These are phyloP conservation scores for Rotaria socialis DNA, from an alignment of 2,888 invertebrate species.

Conservation along the genomic window DNA sequence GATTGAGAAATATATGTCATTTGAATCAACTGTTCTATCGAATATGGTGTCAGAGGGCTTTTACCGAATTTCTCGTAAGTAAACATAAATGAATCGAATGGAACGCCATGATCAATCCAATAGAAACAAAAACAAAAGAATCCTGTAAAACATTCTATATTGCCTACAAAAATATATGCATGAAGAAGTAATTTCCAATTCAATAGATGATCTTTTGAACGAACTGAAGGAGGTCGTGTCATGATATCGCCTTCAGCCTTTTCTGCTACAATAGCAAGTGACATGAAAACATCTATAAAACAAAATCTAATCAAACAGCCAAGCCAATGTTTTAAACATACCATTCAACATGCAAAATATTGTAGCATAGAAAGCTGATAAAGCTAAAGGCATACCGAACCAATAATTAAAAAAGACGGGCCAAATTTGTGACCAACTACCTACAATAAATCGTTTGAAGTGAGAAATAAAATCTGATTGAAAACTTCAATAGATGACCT, in stretches of 20 bases:
- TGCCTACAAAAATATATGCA: constrained; percentile 37
- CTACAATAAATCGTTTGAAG: neutral
- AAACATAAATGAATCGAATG: neutral
- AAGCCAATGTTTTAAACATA: neutral
- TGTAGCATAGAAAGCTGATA: constrained; percentile 38
- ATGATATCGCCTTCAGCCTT: constrained; percentile 42
- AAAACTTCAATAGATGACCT: neutral
- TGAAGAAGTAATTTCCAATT: constrained; percentile 43
- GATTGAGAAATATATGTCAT: neutral
- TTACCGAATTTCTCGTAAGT: neutral
- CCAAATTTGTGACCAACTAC: constrained; percentile 30
- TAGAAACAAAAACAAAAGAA: neutral
- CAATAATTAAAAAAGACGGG: constrained; percentile 40
- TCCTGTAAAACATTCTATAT: constrained; percentile 31
- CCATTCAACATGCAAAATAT: constrained; percentile 32
- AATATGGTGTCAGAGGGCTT: neutral
- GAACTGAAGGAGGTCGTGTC: constrained; percentile 32
- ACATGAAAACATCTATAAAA: constrained; percentile 40
- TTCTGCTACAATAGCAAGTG: constrained; percentile 41
- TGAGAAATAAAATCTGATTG: too few species aligned
- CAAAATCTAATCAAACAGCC: too few species aligned
- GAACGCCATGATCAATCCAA: neutral
- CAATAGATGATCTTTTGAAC: constrained; percentile 37
- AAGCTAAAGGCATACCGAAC: constrained; percentile 41
- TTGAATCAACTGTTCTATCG: neutral